Base-by-base conservation (phyloP, 2,113 vertebrate species). In the Poeciliopsis prolifica region DNA sequence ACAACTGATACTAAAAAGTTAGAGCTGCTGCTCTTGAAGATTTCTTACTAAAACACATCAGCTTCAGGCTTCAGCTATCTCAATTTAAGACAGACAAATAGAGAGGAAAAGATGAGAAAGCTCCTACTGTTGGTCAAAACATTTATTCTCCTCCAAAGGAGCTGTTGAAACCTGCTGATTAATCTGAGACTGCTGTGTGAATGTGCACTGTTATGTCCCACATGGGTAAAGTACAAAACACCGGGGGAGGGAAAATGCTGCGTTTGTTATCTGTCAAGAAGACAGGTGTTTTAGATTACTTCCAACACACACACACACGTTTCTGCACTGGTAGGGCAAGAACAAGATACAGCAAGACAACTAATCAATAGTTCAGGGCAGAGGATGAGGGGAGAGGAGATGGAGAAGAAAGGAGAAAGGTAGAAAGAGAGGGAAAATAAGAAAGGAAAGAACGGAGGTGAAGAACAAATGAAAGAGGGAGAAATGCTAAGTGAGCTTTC, bases 201-300 rank as follows among this genome's bases (percentile, higher is more conserved):
- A 75, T 78, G 72, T 70, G 75, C 31, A 44, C 51, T 81, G 61
- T 58, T 64, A 62, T 28, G 29, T 88, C 86, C 81, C 77, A 79
- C 72, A 60, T 63, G 79, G 88, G 83, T 90, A 78, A 87, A 82
- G 88, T 87, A 87, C 84, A 86, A 84, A 91, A 92, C 93, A 91
- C 83, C 28, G 58, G 87, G 79, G 89, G 87, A 88, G 89, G 89
- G 86, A 91, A 93, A 94, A 92, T 80, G 90, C 91, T 90, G 86
- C 26, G 78, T 91, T 93, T 94, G 92, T 93, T 92, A 94, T 93
- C 91, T 91, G 93, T 94, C 94, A 93, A 75, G 60, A 83, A 92
- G 89, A 92, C 92, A 90, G 91, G 88, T 91, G 92, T 90, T 92
- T 89, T 76, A 91, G 89, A 91, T 89, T 91, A 90, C 90, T 87